Evolutionary conservation across 2,888 invertebrate genomes (phyloP).

Genomic region (Leptopterna dolabrata): DNA sequence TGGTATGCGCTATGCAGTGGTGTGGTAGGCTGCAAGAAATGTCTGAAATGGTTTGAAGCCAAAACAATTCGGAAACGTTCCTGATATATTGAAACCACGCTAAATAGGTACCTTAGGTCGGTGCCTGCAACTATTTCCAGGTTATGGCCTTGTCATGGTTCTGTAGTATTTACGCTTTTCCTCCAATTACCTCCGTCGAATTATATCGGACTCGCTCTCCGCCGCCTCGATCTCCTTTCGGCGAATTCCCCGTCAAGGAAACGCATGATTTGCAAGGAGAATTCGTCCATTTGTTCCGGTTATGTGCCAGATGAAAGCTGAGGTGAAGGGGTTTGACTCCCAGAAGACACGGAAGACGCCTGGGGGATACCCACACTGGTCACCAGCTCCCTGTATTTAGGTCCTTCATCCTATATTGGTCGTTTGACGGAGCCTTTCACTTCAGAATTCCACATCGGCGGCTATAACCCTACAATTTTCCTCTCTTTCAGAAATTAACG

Average conservation of each 20-base stretch:
- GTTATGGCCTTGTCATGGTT: too few species aligned
- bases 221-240: background rate
- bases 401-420: background rate
- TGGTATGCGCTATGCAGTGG: too few species aligned
- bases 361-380: background rate
- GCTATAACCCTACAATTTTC: background rate
- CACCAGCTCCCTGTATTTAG: background rate
- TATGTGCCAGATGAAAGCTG: background rate
- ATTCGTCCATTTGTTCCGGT: background rate
- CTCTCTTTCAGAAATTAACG: background rate
- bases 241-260: background rate
- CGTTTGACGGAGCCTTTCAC: background rate
- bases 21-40: too few species aligned
- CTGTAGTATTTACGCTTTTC: background rate
- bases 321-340: background rate
- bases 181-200: background rate
- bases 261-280: background rate
- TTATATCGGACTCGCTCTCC: background rate
- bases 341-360: background rate
- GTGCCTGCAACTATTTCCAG: too few species aligned
- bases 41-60: too few species aligned
- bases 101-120: too few species aligned
- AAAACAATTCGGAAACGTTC: too few species aligned
- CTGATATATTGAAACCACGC: too few species aligned
- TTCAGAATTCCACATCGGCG: background rate